phyloP scores from a whole-genome alignment of 2,113 vertebrate genomes.

The Rhea americana region DNA sequence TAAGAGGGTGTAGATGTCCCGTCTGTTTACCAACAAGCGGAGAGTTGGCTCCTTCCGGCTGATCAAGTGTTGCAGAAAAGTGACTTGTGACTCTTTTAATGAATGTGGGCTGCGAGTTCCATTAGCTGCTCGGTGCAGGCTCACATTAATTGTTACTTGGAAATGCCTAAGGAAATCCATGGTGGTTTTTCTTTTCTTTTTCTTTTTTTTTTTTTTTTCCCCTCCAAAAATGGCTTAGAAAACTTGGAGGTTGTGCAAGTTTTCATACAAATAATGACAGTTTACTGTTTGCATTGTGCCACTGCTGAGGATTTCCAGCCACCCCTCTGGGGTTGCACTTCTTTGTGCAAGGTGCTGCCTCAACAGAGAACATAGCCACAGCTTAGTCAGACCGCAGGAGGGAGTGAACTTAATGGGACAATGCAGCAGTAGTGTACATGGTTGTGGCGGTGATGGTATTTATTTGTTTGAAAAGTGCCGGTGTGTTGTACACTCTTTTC shows the following conservation, averaged over 20 bases:
- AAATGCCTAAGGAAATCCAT: not conserved
- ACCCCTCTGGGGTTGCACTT: no score
- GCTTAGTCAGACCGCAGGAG: not conserved
- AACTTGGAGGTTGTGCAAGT: accelerated
- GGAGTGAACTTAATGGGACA: accelerated
- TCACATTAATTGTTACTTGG: not conserved
- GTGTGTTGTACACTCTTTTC: not conserved
- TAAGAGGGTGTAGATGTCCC: not conserved
- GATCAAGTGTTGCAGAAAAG: not conserved
- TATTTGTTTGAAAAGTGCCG: accelerated
- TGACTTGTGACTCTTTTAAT: accelerated
- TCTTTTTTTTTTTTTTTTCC: no score
- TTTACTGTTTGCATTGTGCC: accelerated
- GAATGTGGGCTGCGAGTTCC: accelerated
- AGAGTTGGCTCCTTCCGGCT: not conserved
- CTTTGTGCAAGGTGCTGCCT: not conserved
- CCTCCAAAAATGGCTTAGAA: not conserved
- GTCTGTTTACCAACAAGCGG: not conserved
- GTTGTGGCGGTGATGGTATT: accelerated
- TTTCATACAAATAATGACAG: accelerated
- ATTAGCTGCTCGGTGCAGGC: not conserved
- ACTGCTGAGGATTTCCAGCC: not conserved
- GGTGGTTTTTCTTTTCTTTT: no score
- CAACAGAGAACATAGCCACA: accelerated
- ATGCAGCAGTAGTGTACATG: accelerated